phyloP scores from a whole-genome alignment of 1,140 invertebrate genomes.

The Ostrea edulis region DNA sequence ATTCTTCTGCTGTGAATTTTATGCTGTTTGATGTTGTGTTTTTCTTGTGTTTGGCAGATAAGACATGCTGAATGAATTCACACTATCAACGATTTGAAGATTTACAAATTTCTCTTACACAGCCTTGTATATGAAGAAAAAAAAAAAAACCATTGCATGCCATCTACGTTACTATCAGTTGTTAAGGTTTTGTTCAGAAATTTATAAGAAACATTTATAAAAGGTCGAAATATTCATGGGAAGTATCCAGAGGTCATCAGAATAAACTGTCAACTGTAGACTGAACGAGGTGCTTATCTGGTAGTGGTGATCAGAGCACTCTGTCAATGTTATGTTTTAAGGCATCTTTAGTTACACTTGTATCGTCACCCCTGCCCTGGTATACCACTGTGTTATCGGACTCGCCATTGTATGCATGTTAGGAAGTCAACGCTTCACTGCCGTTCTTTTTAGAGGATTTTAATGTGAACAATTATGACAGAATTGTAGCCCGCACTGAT shows the following conservation, averaged over 20 bases:
- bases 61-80: background rate
- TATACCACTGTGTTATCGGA: background rate
- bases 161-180: background rate
- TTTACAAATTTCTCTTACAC: background rate
- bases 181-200: background rate
- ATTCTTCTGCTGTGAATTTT: background rate
- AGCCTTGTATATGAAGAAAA: background rate
- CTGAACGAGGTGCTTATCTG: background rate
- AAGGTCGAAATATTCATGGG: background rate
- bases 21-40: conserved; percentile 18
- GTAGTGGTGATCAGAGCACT: background rate
- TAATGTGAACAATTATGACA: conserved; percentile 35
- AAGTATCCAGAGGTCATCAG: background rate
- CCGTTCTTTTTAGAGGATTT: background rate
- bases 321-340: conserved; percentile 29
- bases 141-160: background rate
- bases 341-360: conserved; percentile 13
- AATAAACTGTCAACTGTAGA: background rate
- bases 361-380: background rate
- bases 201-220: background rate
- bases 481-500: conserved; percentile 16
- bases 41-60: background rate
- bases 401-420: conserved; percentile 3
- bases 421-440: conserved; percentile 25
- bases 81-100: background rate